Conservation (phyloP, 2,797 vertebrate genomes). For the Pachyuromys duprasi region DNA sequence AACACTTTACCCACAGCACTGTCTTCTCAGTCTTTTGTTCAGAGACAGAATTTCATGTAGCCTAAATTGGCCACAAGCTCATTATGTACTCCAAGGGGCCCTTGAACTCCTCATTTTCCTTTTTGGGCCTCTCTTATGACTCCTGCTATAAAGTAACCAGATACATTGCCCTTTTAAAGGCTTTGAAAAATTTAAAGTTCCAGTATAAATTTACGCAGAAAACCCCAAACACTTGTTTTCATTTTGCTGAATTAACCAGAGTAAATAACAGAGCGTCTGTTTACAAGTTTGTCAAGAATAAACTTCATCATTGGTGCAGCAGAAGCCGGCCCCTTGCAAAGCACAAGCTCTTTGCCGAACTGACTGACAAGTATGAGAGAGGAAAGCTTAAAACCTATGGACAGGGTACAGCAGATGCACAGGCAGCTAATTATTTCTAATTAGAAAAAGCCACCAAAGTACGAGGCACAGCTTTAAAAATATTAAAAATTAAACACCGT, state of each 20-base stretch:
- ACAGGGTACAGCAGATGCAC: constrained; percentile 58
- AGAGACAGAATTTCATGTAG: neutral
- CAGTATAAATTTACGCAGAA: neutral
- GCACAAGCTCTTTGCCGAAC: neutral
- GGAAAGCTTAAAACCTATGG: constrained; percentile 43
- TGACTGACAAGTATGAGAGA: constrained; percentile 5
- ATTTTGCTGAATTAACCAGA: neutral
- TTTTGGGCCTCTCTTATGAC: neutral
- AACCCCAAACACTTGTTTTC: neutral
- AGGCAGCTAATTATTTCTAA: constrained; percentile 73
- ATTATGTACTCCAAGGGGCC: neutral
- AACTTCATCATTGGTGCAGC: neutral
- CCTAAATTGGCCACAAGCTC: neutral
- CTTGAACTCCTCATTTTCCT: neutral
- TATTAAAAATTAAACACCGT: constrained; percentile 69
- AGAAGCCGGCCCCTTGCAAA: neutral
- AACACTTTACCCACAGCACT: neutral
- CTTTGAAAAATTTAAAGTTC: constrained; percentile 7
- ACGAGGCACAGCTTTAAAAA: constrained; percentile 55
- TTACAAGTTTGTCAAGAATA: neutral
- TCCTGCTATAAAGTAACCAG: neutral
- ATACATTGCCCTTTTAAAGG: neutral
- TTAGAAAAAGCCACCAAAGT: constrained; percentile 75
- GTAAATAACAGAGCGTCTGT: neutral
- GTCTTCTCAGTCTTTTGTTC: neutral